Conservation (phyloP, 2,888 invertebrate genomes). For the Pecten maximus region DNA sequence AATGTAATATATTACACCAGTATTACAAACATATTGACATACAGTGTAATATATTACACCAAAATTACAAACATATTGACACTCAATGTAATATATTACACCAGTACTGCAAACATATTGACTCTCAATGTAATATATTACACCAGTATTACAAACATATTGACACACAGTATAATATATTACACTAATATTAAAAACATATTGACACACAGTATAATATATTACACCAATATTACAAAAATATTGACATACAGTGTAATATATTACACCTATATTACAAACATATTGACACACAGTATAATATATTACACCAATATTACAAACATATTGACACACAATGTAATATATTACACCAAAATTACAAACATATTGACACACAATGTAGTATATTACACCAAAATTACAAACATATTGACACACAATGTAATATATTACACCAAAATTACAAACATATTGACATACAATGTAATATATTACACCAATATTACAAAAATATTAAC, state of each 20-base stretch:
- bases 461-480: constrained; percentile 13
- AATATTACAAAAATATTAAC: too few relatives aligned
- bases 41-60: background rate
- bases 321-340: background rate
- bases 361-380: background rate
- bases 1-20: constrained; percentile 20
- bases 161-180: too few relatives aligned
- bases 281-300: background rate
- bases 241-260: background rate
- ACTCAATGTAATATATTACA: too few relatives aligned
- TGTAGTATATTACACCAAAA: background rate
- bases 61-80: too few relatives aligned
- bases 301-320: background rate
- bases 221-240: too few relatives aligned
- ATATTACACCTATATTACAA: background rate
- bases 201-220: too few relatives aligned
- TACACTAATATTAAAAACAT: too few relatives aligned
- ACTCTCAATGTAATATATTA: background rate
- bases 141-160: background rate
- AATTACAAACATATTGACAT: background rate
- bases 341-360: background rate
- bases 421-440: background rate
- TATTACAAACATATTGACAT: background rate
- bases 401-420: background rate
- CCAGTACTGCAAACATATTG: background rate